Evolutionary conservation across 2,888 invertebrate genomes (phyloP).

Genomic region (Stomorhina lunata): DNA sequence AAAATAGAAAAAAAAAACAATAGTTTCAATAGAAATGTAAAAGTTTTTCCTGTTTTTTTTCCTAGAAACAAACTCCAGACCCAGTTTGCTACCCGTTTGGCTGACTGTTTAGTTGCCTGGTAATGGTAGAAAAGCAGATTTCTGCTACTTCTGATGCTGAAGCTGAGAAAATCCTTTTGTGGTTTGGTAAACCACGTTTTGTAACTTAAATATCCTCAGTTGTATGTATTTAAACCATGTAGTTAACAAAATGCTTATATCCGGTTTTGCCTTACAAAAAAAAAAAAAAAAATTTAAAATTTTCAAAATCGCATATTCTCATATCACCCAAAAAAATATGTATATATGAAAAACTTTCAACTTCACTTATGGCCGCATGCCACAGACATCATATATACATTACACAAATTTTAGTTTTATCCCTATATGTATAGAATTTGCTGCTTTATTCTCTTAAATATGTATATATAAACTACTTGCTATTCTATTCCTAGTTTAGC

Average conservation of each 20-base stretch:
- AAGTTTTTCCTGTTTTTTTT: slow-evolving; percentile 20
- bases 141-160: slow-evolving; percentile 40
- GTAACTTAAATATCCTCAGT: slow-evolving; percentile 67
- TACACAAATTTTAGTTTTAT: slow-evolving; percentile 62
- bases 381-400: slow-evolving; percentile 53
- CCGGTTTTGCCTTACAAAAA: slow-evolving; percentile 45
- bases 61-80: neutral
- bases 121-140: slow-evolving; percentile 16
- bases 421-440: slow-evolving; percentile 51
- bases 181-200: slow-evolving; percentile 68
- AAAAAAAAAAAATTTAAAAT: neutral
- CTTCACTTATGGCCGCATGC: slow-evolving; percentile 61
- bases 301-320: slow-evolving; percentile 31
- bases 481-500: neutral
- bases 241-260: slow-evolving; percentile 66
- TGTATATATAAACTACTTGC: too few relatives aligned
- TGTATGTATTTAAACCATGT: slow-evolving; percentile 61
- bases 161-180: slow-evolving; percentile 67
- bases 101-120: slow-evolving; percentile 2
- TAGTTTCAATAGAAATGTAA: slow-evolving; percentile 33
- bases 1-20: neutral
- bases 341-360: slow-evolving; percentile 54
- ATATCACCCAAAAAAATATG: slow-evolving; percentile 29
- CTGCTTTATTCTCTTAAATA: neutral
- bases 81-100: neutral